These are phyloP conservation scores for Bombus impatiens DNA, from an alignment of 1,140 invertebrate species.

Conservation along the genomic window DNA sequence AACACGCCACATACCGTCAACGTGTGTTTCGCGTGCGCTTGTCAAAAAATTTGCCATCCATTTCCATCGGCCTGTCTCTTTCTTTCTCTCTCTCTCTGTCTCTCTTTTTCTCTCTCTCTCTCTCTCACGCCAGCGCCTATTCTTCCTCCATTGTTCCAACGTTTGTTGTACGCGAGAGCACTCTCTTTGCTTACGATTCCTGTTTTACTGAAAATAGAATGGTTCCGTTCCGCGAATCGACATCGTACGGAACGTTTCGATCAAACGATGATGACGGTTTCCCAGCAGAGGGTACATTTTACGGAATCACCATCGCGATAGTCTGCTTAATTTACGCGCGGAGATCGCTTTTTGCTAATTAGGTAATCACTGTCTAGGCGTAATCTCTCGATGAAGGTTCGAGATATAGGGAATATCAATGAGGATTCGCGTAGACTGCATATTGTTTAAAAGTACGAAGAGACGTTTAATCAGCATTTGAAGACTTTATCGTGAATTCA, in stretches of 20 bases:
- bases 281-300: background rate
- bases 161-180: background rate
- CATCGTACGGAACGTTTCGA: background rate
- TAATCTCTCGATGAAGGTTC: background rate
- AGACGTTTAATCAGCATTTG: background rate
- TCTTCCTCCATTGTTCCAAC: background rate
- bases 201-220: slow-evolving; percentile 9
- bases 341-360: background rate
- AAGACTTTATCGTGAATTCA: too few species aligned
- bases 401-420: background rate
- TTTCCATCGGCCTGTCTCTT: background rate
- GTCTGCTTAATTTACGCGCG: background rate
- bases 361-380: background rate
- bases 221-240: too few species aligned
- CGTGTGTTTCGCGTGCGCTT: background rate
- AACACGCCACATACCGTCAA: background rate
- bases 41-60: slow-evolving; percentile 30
- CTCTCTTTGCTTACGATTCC: background rate
- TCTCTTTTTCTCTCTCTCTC: accelerated
- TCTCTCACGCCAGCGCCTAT: background rate
- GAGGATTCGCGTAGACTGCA: background rate
- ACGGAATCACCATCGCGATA: background rate
- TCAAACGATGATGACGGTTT: background rate
- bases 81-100: too few species aligned
- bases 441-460: background rate